A percentile compares a stretch with the other conserved stretches of the same genome.
phyloP scores from a whole-genome alignment of 2,113 vertebrate genomes.

The Pogonocichla stellata region DNA sequence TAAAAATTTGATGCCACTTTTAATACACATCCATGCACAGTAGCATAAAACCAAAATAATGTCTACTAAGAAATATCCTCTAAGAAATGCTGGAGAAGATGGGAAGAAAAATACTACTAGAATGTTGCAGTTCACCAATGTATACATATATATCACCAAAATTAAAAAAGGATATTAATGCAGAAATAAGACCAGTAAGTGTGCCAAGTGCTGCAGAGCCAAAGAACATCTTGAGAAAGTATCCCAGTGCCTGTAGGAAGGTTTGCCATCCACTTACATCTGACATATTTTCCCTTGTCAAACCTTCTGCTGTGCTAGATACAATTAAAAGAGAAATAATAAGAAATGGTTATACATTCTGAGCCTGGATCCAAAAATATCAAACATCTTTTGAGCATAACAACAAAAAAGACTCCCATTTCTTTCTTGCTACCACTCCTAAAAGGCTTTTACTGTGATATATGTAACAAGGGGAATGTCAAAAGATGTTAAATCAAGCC shows the following conservation, averaged over 20 bases:
- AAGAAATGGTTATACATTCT: slow-evolving; percentile 18
- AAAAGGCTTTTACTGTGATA: slow-evolving; percentile 62
- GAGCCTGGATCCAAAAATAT: slow-evolving; percentile 21
- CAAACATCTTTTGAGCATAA: background rate
- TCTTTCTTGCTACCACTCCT: slow-evolving; percentile 45
- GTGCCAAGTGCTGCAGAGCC: slow-evolving; percentile 96
- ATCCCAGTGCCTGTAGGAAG: slow-evolving; percentile 90
- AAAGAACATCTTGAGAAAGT: slow-evolving; percentile 99
- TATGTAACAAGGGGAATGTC: slow-evolving; percentile 46
- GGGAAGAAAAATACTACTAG: background rate
- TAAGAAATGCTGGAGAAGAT: background rate
- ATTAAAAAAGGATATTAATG: slow-evolving; percentile 89
- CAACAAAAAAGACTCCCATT: background rate
- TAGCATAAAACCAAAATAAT: background rate
- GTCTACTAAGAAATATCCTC: background rate
- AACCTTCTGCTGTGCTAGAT: slow-evolving; percentile 94
- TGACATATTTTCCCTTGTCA: slow-evolving; percentile 86
- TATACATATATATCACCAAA: background rate
- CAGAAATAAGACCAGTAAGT: slow-evolving; percentile 96
- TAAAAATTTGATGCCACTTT: slow-evolving; percentile 10
- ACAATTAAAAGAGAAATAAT: slow-evolving; percentile 24
- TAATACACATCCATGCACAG: background rate
- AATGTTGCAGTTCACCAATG: background rate
- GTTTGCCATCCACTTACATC: slow-evolving; percentile 92
- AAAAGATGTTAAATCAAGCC: slow-evolving; percentile 50